Conservation (phyloP, 1,140 invertebrate genomes). For the Hyphantria cunea region DNA sequence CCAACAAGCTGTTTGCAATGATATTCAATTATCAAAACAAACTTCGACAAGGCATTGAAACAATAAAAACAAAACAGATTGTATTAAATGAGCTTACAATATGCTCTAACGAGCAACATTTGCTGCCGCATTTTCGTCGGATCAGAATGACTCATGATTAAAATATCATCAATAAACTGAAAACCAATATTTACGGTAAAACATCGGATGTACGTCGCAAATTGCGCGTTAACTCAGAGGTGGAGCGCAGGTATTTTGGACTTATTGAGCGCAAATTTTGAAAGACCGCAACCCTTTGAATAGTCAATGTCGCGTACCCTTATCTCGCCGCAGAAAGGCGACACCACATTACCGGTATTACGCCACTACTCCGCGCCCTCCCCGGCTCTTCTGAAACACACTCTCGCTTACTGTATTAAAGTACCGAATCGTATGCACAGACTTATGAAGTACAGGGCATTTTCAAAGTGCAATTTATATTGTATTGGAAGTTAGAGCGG, state of each 20-base stretch:
- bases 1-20: no score
- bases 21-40: no score
- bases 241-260: constrained; percentile 69
- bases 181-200: constrained; percentile 23
- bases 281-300: constrained; percentile 81
- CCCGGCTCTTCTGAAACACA: constrained; percentile 44
- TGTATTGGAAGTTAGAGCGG: constrained; percentile 78
- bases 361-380: constrained; percentile 48
- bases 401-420: constrained; percentile 55
- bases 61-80: constrained; percentile 30
- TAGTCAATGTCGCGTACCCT: constrained; percentile 81
- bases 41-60: constrained; percentile 11
- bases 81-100: constrained; percentile 35
- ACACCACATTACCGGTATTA: constrained; percentile 81
- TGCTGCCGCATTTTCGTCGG: constrained; percentile 40
- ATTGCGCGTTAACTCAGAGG: constrained; percentile 60
- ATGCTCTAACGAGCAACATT: constrained; percentile 33
- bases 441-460: constrained; percentile 62
- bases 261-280: constrained; percentile 81
- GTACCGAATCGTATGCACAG: constrained; percentile 58
- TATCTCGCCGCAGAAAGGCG: constrained; percentile 80
- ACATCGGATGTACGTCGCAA: constrained; percentile 36
- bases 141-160: constrained; percentile 49
- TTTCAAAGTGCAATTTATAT: constrained; percentile 81
- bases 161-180: constrained; percentile 38